Evolutionary conservation across 2,888 invertebrate genomes (phyloP).

Genomic region (Junonia oenone): DNA sequence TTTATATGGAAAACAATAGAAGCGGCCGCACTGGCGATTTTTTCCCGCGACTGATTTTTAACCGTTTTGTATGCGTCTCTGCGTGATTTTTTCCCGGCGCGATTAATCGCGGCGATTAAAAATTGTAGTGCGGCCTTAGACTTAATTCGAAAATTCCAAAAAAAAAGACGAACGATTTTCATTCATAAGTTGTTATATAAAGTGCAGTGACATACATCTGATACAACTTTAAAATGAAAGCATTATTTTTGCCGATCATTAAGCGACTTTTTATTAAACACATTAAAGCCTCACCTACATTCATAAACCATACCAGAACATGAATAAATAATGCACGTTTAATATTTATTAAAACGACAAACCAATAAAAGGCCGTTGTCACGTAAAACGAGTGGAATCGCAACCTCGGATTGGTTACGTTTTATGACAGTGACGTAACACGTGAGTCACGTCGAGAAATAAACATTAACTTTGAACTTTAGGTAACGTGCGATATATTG

Average conservation of each 20-base stretch:
- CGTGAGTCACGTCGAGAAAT: conserved; percentile 46
- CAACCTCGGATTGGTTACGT: conserved; percentile 32
- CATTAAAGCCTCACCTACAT: background rate
- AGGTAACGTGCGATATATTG: conserved; percentile 24
- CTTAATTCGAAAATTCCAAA: no score
- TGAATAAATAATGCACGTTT: background rate
- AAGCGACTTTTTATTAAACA: background rate
- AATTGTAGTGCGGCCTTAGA: no score
- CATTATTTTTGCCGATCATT: background rate
- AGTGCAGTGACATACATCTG: no score
- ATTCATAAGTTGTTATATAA: no score
- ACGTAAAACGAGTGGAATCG: conserved; percentile 28
- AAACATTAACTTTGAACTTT: conserved; percentile 38
- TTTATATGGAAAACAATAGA: no score
- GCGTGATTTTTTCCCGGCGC: no score
- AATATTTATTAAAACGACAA: background rate
- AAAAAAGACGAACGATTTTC: no score
- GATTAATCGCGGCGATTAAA: no score
- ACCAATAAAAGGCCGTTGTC: background rate
- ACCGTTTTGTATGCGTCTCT: no score
- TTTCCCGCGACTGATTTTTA: no score
- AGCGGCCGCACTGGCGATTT: no score
- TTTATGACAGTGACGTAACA: conserved; percentile 40
- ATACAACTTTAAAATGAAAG: background rate
- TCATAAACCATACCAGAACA: background rate